Percentiles rank a stretch among this genome's conserved stretches.
Conservation (phyloP, 2,113 vertebrate genomes). For the Dromiciops gliroides region DNA sequence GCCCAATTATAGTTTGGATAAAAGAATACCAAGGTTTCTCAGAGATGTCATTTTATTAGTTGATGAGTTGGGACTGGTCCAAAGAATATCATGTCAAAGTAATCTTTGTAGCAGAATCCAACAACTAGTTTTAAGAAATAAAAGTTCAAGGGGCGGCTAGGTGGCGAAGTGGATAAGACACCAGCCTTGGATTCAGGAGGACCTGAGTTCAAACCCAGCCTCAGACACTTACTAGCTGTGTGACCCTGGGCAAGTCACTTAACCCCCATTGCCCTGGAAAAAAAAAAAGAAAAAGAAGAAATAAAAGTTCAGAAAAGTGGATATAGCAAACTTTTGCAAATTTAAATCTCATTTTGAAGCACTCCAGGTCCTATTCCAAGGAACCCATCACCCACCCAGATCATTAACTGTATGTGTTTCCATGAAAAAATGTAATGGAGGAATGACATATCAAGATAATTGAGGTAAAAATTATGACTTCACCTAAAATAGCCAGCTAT, state of each 20-base stretch:
- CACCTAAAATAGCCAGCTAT: slow-evolving; percentile 8
- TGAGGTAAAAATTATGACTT: background rate
- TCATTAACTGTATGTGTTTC: background rate
- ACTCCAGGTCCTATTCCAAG: background rate
- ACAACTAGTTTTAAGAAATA: slow-evolving; percentile 36
- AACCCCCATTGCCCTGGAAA: too few species aligned
- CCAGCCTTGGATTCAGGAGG: too few species aligned
- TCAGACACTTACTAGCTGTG: too few species aligned
- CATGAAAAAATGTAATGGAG: slow-evolving; percentile 11
- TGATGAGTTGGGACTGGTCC: slow-evolving; percentile 25
- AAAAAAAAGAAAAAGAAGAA: too few species aligned
- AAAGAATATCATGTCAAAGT: slow-evolving; percentile 16
- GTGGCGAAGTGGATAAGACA: too few species aligned
- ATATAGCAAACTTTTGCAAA: background rate
- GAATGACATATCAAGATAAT: slow-evolving; percentile 19
- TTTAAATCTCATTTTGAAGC: slow-evolving; percentile 2
- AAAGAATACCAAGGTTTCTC: background rate
- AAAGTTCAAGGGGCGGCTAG: too few species aligned
- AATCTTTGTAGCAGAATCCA: background rate
- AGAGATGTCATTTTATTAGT: slow-evolving; percentile 29
- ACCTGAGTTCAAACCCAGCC: too few species aligned
- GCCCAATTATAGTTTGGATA: slow-evolving; percentile 8
- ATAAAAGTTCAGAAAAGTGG: slow-evolving; percentile 23
- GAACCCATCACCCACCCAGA: background rate
- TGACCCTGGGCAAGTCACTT: too few species aligned